A percentile compares a stretch with the other conserved stretches of the same genome.
Conservation (phyloP, 2,888 invertebrate genomes). For the Athripsodes cinereus region DNA sequence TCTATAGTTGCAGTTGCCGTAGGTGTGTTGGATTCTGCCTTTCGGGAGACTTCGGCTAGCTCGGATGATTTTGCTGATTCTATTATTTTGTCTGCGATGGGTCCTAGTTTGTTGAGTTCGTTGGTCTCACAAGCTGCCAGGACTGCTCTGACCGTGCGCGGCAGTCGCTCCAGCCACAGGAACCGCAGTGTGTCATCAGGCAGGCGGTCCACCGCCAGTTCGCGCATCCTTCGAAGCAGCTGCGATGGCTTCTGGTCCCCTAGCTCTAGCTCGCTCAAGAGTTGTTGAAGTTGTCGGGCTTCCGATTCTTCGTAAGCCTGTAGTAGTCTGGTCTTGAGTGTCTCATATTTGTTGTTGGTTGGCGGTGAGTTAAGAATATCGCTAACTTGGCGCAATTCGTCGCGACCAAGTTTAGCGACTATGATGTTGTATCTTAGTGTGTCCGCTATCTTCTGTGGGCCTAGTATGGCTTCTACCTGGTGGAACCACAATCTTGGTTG, state of each 20-base stretch:
- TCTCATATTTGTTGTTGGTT: background rate
- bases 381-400: background rate
- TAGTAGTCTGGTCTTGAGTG: background rate
- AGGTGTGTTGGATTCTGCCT: background rate
- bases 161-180: constrained; percentile 4
- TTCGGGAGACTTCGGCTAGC: no score
- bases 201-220: background rate
- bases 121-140: background rate
- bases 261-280: constrained; percentile 2
- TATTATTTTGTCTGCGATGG: background rate
- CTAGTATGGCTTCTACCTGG: background rate
- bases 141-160: background rate
- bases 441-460: background rate
- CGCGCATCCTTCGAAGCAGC: constrained; percentile 5
- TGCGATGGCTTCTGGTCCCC: constrained; percentile 5
- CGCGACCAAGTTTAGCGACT: background rate
- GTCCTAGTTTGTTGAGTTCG: background rate
- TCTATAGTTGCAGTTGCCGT: background rate
- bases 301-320: constrained; percentile 4
- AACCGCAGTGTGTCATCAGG: constrained; percentile 1
- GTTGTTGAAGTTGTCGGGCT: constrained; percentile 5
- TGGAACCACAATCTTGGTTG: background rate
- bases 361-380: background rate
- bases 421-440: background rate
- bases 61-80: background rate